Conservation (phyloP, 2,888 invertebrate genomes). For the Epinotia demarniana region DNA sequence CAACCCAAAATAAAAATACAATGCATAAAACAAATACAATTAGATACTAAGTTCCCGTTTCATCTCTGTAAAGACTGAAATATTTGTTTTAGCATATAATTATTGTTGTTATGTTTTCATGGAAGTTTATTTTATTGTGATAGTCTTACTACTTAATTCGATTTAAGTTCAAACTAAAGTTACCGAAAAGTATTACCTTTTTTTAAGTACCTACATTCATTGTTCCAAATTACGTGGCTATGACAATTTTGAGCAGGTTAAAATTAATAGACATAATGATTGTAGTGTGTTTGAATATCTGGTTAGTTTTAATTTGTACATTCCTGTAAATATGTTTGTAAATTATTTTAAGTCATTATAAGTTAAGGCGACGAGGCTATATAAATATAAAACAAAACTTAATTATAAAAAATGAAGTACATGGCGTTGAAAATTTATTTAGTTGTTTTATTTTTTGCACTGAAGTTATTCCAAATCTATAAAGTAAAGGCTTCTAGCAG, state of each 20-base stretch:
- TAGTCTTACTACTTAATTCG: slow-evolving; percentile 63
- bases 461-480: not conserved
- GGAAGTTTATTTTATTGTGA: slow-evolving; percentile 81
- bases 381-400: slow-evolving; percentile 64
- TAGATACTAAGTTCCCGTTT: slow-evolving; percentile 53
- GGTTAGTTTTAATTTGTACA: slow-evolving; percentile 55
- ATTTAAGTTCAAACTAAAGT: slow-evolving; percentile 75
- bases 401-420: slow-evolving; percentile 60
- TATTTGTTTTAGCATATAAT: slow-evolving; percentile 63
- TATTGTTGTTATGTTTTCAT: slow-evolving; percentile 75
- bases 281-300: slow-evolving; percentile 52
- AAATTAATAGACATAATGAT: slow-evolving; percentile 49
- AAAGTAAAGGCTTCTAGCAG: no score
- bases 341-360: slow-evolving; percentile 50
- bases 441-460: slow-evolving; percentile 58
- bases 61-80: slow-evolving; percentile 75
- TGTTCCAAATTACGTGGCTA: slow-evolving; percentile 74
- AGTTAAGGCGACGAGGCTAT: slow-evolving; percentile 73
- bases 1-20: slow-evolving; percentile 12
- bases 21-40: slow-evolving; percentile 6
- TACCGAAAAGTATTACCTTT: slow-evolving; percentile 83
- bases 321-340: slow-evolving; percentile 71
- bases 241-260: slow-evolving; percentile 64
- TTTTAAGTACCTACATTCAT: slow-evolving; percentile 61
- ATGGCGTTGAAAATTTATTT: slow-evolving; percentile 53